Evolutionary conservation across 1,140 invertebrate species (phyloP).

Genomic region (Ceratoteleas bidentatus): DNA sequence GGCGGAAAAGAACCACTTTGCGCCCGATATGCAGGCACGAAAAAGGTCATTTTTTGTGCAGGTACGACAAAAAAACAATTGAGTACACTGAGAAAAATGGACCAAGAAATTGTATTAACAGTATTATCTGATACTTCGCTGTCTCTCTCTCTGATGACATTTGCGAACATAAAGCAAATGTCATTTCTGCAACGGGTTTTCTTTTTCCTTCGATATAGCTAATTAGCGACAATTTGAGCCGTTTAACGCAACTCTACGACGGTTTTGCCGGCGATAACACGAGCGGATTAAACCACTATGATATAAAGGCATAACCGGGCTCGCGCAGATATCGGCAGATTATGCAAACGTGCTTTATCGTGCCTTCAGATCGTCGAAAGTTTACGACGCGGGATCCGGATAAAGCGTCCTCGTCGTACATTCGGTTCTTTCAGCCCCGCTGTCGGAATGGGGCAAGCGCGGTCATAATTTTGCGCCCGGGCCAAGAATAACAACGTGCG

Average conservation of each 20-base stretch:
- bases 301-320: conserved; percentile 60
- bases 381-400: conserved; percentile 62
- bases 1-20: no score
- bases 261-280: conserved; percentile 54
- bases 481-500: conserved; percentile 56
- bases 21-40: no score
- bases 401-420: conserved; percentile 54
- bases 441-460: conserved; percentile 45
- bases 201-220: no score
- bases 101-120: no score
- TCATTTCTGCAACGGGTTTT: no score
- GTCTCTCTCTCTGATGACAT: no score
- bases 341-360: conserved; percentile 70
- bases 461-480: conserved; percentile 56
- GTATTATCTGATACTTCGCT: no score
- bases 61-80: no score
- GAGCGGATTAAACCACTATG: conserved; percentile 62
- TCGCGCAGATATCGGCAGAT: conserved; percentile 64
- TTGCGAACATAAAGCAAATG: no score
- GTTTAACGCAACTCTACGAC: conserved; percentile 33
- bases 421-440: conserved; percentile 56
- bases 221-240: conserved; percentile 17
- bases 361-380: conserved; percentile 62
- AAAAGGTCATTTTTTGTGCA: no score
- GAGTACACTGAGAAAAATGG: no score